Percentiles rank a stretch among this genome's conserved stretches.
Evolutionary conservation across 2,888 invertebrate genomes (phyloP).

Genomic region (Tuberolachnus salignus): DNA sequence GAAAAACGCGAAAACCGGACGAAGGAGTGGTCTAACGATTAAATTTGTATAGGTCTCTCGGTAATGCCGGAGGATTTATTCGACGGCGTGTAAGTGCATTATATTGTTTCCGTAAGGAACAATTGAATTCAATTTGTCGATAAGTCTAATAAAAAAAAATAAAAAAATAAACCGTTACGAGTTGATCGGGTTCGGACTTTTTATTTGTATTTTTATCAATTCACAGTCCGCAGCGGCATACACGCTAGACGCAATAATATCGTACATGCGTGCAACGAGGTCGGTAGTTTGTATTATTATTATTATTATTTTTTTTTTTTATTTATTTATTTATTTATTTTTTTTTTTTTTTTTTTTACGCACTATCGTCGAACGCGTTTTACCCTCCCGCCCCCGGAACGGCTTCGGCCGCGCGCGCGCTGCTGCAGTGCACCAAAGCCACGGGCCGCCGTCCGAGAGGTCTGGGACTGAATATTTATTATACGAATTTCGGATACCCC

Average conservation of each 20-base stretch:
- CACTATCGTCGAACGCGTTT: neutral
- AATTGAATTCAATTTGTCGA: conserved; percentile 3
- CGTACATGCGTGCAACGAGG: no score
- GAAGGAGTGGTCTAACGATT: no score
- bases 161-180: neutral
- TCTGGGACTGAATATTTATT: conserved; percentile 40
- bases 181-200: neutral
- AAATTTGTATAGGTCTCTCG: no score
- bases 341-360: neutral
- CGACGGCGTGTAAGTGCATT: no score
- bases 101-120: no score
- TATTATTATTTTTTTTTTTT: neutral
- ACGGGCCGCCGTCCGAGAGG: neutral
- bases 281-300: neutral
- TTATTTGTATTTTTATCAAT: neutral
- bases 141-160: neutral
- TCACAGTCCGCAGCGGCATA: no score
- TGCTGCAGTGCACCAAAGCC: no score
- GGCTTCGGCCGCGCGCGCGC: no score
- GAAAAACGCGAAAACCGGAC: no score
- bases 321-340: no score
- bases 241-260: no score
- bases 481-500: conserved; percentile 17
- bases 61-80: no score
- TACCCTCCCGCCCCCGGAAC: neutral